Evolutionary conservation across 2,888 invertebrate species (phyloP), one percentile per base, ranked within the genome.

Genomic region (Apamea epomidion): DNA sequence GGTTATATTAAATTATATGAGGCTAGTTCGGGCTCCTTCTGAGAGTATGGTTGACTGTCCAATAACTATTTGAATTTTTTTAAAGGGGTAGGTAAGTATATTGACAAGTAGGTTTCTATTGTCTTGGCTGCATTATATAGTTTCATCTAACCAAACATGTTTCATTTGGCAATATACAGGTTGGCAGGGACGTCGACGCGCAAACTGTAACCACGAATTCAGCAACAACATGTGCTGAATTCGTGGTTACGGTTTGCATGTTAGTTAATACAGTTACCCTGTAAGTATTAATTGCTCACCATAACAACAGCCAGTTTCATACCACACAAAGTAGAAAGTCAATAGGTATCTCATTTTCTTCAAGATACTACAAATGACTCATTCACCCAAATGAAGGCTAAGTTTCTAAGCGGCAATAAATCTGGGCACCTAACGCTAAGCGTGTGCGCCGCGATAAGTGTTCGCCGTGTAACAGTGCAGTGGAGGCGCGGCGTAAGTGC

Each of bases 1-100:
- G 80, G 73, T 76, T 82, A 73, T 85, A 89, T 89, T 89, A 83
- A 88, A 83, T 85, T 89, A 84, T 88, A 87, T 76, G 85, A 76
- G 73, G 42, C 76, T 45, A 74, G 84, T 67, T 78, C 48, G 12
- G 76, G 70, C 51, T 77, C 42, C 65, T 76, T 65, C 72, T 69
- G 18, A 67, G 51, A 67, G 21, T 65, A 62, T 76, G 29, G 14
- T 42, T 32, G 48, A 73, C 83, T 72, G 74, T 58, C 42, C 75
- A n/a, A 54, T 76, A 78, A 48, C 64, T 58, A 84, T 86, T 78
- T 81, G 75, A 67, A 78, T 74, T 68, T 45, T 67, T 75, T 51
- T 54, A 64, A 64, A 60, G 32, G n/a, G 32, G 14, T 21, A 45
- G 45, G 10, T 51, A 16, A 18, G 58, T 54, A n/a, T 54, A 54